These are phyloP conservation scores for Falco novaeseelandiae DNA, from an alignment of 2,797 vertebrate species.

Conservation along the genomic window DNA sequence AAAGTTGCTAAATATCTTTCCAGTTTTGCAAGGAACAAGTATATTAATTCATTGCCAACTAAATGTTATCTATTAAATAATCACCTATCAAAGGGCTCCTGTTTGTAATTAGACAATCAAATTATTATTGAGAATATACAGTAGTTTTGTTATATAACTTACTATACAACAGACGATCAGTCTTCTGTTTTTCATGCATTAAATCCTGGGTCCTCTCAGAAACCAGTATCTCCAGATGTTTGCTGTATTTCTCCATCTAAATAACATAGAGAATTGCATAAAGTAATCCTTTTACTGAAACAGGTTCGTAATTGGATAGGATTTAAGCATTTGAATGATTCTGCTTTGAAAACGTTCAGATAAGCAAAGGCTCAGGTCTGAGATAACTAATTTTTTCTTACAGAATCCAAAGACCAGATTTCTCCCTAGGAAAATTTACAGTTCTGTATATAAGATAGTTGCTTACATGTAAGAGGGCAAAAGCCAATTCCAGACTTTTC, in stretches of 20 bases:
- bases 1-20: neutral
- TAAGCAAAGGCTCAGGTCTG: neutral
- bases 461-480: neutral
- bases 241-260: constrained; percentile 92
- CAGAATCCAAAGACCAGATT: neutral
- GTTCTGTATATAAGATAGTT: neutral
- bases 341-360: neutral
- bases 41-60: neutral
- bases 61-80: neutral
- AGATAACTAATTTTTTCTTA: neutral
- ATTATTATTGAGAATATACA: neutral
- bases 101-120: neutral
- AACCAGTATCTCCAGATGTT: constrained; percentile 88
- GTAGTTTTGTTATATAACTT: constrained; percentile 44
- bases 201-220: constrained; percentile 87
- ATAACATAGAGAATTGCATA: constrained; percentile 8
- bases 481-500: neutral
- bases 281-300: neutral
- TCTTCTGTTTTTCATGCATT: constrained; percentile 89
- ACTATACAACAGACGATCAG: constrained; percentile 86
- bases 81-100: neutral
- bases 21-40: neutral
- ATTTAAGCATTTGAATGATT: neutral
- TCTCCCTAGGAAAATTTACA: neutral
- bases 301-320: neutral